Percentiles rank a stretch among this genome's conserved stretches.
phyloP scores from a whole-genome alignment of 2,888 invertebrate species.

The Pterostichus niger region DNA sequence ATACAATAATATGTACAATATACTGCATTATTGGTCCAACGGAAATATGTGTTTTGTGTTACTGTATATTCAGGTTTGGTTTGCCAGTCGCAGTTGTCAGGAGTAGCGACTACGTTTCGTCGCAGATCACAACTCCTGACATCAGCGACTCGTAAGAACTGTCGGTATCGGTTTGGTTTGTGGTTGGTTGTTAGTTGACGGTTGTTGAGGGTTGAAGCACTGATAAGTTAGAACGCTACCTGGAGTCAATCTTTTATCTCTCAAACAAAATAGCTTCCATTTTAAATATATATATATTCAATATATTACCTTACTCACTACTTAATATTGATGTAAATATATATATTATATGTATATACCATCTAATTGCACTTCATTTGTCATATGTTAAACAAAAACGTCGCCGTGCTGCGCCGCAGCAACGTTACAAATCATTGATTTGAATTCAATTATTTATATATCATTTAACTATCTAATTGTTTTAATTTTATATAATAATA shows the following conservation, averaged over 20 bases:
- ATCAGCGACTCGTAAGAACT: constrained; percentile 73
- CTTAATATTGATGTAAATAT: constrained; percentile 80
- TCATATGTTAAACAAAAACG: constrained; percentile 77
- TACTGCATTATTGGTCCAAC: constrained; percentile 73
- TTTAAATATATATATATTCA: constrained; percentile 77
- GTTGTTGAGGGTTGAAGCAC: constrained; percentile 77
- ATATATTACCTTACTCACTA: constrained; percentile 78
- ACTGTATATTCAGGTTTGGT: constrained; percentile 76
- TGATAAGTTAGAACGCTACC: constrained; percentile 76
- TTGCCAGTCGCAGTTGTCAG: constrained; percentile 70
- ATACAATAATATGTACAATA: constrained; percentile 72
- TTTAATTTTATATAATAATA: constrained; percentile 77
- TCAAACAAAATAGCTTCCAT: constrained; percentile 82
- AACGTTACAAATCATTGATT: constrained; percentile 67
- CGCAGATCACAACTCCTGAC: neutral
- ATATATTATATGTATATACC: constrained; percentile 80
- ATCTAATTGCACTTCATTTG: constrained; percentile 83
- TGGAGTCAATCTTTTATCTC: constrained; percentile 83
- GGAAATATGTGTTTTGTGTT: constrained; percentile 73
- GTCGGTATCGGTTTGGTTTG: constrained; percentile 81
- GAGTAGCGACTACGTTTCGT: neutral
- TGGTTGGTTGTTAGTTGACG: constrained; percentile 78
- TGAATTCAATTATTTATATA: constrained; percentile 71
- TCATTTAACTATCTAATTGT: constrained; percentile 77
- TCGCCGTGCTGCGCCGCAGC: constrained; percentile 55